Base-by-base conservation (phyloP, 2,888 invertebrate species). In the Eupeodes luniger region DNA sequence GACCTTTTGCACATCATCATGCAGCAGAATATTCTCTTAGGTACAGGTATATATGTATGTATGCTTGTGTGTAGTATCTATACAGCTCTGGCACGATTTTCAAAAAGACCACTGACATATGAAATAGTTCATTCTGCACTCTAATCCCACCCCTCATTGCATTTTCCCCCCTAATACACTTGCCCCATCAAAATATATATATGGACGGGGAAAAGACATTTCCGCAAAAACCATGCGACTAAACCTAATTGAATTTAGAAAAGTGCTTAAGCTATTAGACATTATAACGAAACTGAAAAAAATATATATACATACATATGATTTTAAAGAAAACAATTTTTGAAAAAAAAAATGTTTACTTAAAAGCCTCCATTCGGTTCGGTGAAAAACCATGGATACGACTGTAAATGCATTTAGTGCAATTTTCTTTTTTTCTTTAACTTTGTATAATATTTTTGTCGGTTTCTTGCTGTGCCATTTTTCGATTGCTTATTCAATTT, bases 161-260 rank as follows among this genome's bases (percentile, higher is more conserved):
- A 44, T 16, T 7, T 6, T 12, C 10, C 47, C 27, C 2, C 10
- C 3, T 36, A 3, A 14, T 14, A 14, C 6, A 11, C 9, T 40
- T 62, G 62, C 51, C 57, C 57, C 78, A 81, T 14, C 40, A 40
- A 7, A 9, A 3, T 5, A 40, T 40, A 2, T 27, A 27, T 27
- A 27, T 3, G 27, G 27, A 27, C 27, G 27, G 66, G 64, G 67
- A 85, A 66, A 44, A 77, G 64, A 80, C 80, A 79, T 83, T 83
- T 83, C 83, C 83, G 82, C 66, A 84, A 79, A 76, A 64, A 69
- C 74, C 66, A 66, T 76, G 36, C 81, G 77, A 81, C 86, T 79
- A 75, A 88, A 88, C 75, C 88, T 88, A 88, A 88, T 88, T 88
- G 88, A 88, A 88, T 85, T 88, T 85, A 81, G 85, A 88, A 85